Evolutionary conservation across 2,797 vertebrate species (phyloP).

Genomic region (Leuciscus waleckii): DNA sequence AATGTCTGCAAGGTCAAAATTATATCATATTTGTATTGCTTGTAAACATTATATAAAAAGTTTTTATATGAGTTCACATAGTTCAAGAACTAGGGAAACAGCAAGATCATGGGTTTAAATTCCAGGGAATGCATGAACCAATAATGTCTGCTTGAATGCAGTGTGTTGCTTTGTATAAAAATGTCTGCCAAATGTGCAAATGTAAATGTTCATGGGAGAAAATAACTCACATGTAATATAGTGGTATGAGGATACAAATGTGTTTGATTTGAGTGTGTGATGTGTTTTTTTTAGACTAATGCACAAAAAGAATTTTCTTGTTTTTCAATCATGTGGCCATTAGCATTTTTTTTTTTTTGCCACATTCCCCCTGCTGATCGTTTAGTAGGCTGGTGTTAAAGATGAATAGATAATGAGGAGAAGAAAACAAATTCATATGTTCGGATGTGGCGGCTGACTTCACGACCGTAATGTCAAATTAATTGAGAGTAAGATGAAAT

Average conservation of each 20-base stretch:
- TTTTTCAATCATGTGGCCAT: conserved; percentile 29
- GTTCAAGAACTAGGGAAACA: neutral
- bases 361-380: conserved; percentile 34
- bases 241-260: neutral
- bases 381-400: conserved; percentile 29
- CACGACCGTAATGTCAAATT: neutral
- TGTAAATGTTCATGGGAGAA: neutral
- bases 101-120: neutral
- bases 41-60: neutral
- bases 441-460: conserved; percentile 13
- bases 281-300: conserved; percentile 9
- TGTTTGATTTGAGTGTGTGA: neutral
- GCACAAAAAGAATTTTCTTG: conserved; percentile 5
- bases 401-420: conserved; percentile 31
- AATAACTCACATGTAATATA: neutral
- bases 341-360: conserved; percentile 15
- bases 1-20: neutral
- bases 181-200: neutral
- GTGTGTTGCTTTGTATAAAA: neutral
- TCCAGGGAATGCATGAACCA: neutral
- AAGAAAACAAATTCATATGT: conserved; percentile 17
- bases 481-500: neutral
- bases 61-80: neutral
- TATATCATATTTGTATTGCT: neutral
- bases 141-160: neutral